phyloP scores from a whole-genome alignment of 2,113 vertebrate species.

The Agelaius phoeniceus region DNA sequence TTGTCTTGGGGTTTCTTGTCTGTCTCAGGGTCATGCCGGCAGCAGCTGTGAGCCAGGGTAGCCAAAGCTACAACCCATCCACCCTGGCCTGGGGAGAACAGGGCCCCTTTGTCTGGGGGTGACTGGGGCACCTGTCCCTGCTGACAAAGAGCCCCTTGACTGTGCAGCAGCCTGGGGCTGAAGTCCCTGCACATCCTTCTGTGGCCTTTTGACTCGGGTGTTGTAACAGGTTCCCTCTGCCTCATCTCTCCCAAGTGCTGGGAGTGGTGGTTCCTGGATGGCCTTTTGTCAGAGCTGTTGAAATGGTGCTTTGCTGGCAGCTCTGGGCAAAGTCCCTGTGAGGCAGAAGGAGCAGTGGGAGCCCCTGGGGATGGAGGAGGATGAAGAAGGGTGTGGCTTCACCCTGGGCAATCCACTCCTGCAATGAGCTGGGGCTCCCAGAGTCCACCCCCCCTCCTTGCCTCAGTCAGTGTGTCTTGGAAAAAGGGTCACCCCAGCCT shows the following conservation, averaged over 20 bases:
- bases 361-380: not conserved
- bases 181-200: not conserved
- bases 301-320: slow-evolving; percentile 28
- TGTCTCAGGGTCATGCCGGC: not conserved
- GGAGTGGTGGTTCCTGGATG: not conserved
- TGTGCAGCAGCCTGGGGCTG: not conserved
- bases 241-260: not conserved
- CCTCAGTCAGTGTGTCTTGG: not conserved
- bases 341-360: not conserved
- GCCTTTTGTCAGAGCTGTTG: slow-evolving; percentile 38
- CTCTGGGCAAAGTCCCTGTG: not conserved
- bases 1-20: not conserved
- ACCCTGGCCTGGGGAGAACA: not conserved
- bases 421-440: not conserved
- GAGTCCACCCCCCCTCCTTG: not conserved
- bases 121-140: not conserved
- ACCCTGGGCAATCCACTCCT: not conserved
- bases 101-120: slow-evolving; percentile 41
- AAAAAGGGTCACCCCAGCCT: not conserved
- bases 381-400: not conserved
- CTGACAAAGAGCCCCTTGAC: slow-evolving; percentile 49
- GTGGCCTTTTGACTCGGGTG: not conserved
- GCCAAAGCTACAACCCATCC: not conserved
- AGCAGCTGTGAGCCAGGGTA: slow-evolving; percentile 42
- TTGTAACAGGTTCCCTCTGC: not conserved